Base-by-base conservation (phyloP, 2,888 invertebrate species). In the Eledona agricola region DNA sequence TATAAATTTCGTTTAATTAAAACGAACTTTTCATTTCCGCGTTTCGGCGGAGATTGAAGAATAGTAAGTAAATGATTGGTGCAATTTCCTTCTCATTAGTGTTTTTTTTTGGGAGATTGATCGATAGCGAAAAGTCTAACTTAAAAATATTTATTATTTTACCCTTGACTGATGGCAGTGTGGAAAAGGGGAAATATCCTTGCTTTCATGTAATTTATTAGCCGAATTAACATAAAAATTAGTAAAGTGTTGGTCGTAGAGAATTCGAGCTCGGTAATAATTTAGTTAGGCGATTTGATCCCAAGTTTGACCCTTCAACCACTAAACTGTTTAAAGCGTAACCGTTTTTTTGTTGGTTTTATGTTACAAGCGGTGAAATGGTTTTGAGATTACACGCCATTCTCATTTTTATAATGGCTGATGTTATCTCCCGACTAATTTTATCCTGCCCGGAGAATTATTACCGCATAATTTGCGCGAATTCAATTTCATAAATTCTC, bases 51-150 rank as follows among this genome's bases (percentile, higher is more conserved):
- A 58, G 52, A 62, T 59, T 57, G 54, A 64, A 58, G 55, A 62
- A 60, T 61, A 60, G 60, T 64, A 59, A 64, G 62, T 64, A 64
- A 64, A 64, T 64, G 57, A 64, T 58, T 58, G 60, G 46, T 58
- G 53, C 63, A 63, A 63, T 63, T 63, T 62, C 62, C 64, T 60
- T 60, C 55, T 62, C 62, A 61, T 64, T 62, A 64, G 62, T 64
- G 64, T 52, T 42, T 40, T 59, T 59, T 43, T 56, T 46, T 60
- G 60, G n/a, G n/a, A n/a, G n/a, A n/a, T n/a, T n/a, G n/a, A n/a
- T n/a, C n/a, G n/a, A n/a, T n/a, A n/a, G n/a, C n/a, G n/a, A n/a
- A n/a, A n/a, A n/a, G n/a, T n/a, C n/a, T n/a, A n/a, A n/a, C n/a
- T n/a, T n/a, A n/a, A n/a, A n/a, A n/a, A n/a, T n/a, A n/a, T n/a